phyloP scores from a whole-genome alignment of 2,888 invertebrate species.

The Ormyrus nitidulus region DNA sequence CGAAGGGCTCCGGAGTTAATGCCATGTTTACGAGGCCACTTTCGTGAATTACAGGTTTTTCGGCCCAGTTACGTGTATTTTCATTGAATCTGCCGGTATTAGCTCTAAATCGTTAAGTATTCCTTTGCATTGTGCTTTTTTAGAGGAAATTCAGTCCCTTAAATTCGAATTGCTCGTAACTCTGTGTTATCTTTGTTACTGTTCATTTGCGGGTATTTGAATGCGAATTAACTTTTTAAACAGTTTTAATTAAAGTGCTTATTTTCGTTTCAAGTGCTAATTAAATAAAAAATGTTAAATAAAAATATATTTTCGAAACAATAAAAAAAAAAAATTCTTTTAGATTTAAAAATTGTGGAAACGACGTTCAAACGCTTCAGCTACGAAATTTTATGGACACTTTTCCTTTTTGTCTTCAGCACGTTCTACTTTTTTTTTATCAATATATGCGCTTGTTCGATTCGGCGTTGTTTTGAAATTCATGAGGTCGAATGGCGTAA shows the following conservation, averaged over 20 bases:
- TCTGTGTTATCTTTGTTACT: no score
- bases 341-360: neutral
- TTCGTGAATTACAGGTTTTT: constrained; percentile 1
- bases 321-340: neutral
- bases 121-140: no score
- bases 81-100: no score
- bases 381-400: constrained; percentile 13
- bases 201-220: no score
- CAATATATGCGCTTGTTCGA: constrained; percentile 41
- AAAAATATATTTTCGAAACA: neutral
- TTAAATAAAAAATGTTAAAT: neutral
- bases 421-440: neutral
- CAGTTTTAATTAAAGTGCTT: no score
- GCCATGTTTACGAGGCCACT: constrained; percentile 13
- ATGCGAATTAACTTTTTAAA: no score
- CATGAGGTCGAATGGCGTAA: constrained; percentile 65
- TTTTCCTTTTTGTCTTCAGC: neutral
- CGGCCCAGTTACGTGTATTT: no score
- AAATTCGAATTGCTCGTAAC: no score
- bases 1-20: constrained; percentile 1
- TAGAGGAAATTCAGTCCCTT: no score
- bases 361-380: neutral
- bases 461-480: constrained; percentile 64
- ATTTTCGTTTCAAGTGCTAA: no score
- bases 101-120: no score